phyloP scores from a whole-genome alignment of 2,797 vertebrate genomes.

The Knipowitschia caucasica region DNA sequence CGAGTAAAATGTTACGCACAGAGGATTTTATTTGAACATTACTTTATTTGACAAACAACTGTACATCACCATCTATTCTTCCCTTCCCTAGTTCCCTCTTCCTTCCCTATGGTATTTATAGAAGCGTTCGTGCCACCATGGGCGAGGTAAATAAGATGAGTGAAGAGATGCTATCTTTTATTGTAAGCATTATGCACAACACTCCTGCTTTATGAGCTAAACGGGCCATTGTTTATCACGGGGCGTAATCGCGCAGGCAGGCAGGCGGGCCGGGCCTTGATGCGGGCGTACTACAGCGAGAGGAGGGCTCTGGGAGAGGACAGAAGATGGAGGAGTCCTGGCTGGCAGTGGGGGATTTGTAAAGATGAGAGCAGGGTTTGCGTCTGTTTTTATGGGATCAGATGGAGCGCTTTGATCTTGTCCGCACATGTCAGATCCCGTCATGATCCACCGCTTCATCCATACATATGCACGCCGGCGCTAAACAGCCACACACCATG shows the following conservation, averaged over 20 bases:
- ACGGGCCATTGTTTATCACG: slow-evolving; percentile 71
- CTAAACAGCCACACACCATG: slow-evolving; percentile 63
- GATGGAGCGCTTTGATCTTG: slow-evolving; percentile 78
- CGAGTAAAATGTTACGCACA: background rate
- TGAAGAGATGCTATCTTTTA: slow-evolving; percentile 95
- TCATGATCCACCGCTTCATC: slow-evolving; percentile 68
- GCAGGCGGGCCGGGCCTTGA: slow-evolving; percentile 55
- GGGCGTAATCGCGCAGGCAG: slow-evolving; percentile 62
- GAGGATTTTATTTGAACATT: slow-evolving; percentile 72
- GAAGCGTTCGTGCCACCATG: slow-evolving; percentile 77
- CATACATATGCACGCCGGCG: slow-evolving; percentile 75
- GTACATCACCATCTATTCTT: slow-evolving; percentile 43
- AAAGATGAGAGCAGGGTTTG: slow-evolving; percentile 73
- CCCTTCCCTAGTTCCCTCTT: slow-evolving; percentile 25
- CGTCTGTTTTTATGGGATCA: slow-evolving; percentile 75
- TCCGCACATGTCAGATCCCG: slow-evolving; percentile 71
- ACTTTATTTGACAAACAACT: slow-evolving; percentile 80
- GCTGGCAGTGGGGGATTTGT: slow-evolving; percentile 69
- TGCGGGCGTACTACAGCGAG: slow-evolving; percentile 46
- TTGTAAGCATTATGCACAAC: slow-evolving; percentile 89
- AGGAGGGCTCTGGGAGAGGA: slow-evolving; percentile 38
- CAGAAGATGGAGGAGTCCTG: slow-evolving; percentile 63
- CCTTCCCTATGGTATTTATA: slow-evolving; percentile 81
- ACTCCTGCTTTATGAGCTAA: slow-evolving; percentile 77
- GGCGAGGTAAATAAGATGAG: slow-evolving; percentile 94